Base-by-base conservation (phyloP, 2,888 invertebrate genomes). In the Poecilus cupreus region DNA sequence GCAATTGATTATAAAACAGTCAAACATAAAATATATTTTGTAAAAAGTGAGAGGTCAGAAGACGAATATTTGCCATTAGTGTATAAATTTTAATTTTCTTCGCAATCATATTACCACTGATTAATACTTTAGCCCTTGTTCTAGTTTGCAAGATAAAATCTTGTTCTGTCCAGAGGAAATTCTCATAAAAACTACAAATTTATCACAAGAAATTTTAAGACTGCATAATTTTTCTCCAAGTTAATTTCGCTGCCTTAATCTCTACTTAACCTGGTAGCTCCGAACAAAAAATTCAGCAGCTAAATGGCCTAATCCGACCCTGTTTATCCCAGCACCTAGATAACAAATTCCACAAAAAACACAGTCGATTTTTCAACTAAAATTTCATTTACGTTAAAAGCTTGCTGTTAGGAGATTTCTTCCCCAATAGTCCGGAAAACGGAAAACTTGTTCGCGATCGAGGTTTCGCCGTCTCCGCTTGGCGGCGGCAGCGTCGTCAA, bases 361-460 rank as follows among this genome's bases (percentile, higher is more conserved):
- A 18, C 16, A 68, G n/a, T 37, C 68, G 39, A 68, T 68, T 68
- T 68, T 68, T 68, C 68, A 68, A 32, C 24, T 37, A 68, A 68
- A 60, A 68, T 68, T 68, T 68, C 68, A 68, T 68, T 68, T 68
- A 68, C 68, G 68, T 68, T 68, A 68, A 68, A 68, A 68, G 68
- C 68, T 68, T 37, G 68, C 68, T 60, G 60, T 20, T 32, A 5
- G 24, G 60, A 60, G 60, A 60, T 60, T 60, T 60, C 54, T 18
- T 13, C 54, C 20, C 16, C 46, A 46, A 46, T 46, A 46, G 51
- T 8, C 51, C 51, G 51, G 51, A 51, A 51, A 51, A 18, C 51
- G 51, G 32, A 32, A 32, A 32, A 32, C 32, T 32, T 32, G 32
- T 32, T 5, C 8, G 32, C 32, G 32, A 32, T 32, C 32, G 32